Evolutionary conservation across 92 coral and sea anemone species (phyloP).

Genomic region (Desmophyllum pertusum): DNA sequence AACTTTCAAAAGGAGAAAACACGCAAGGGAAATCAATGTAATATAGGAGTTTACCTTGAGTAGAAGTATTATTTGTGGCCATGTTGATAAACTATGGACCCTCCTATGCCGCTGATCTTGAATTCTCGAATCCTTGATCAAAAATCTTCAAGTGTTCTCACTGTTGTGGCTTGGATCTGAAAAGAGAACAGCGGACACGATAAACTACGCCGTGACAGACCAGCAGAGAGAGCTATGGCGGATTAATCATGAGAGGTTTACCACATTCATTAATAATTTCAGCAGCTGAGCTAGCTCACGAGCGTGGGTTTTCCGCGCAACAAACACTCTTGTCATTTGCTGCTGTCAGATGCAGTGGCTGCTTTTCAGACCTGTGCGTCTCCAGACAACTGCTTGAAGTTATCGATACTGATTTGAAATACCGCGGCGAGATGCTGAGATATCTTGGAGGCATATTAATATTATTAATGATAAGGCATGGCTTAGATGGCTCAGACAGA

Average conservation of each 20-base stretch:
- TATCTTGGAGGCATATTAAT: slow-evolving; percentile 6
- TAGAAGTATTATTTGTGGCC: slow-evolving; percentile 24
- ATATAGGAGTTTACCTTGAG: slow-evolving; percentile 5
- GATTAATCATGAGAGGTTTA: slow-evolving; percentile 5
- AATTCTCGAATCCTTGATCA: neutral
- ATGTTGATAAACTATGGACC: slow-evolving; percentile 1
- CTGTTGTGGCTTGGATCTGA: slow-evolving; percentile 7
- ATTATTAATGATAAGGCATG: slow-evolving; percentile 3
- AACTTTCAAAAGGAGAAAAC: no score
- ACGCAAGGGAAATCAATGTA: neutral
- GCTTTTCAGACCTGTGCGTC: neutral
- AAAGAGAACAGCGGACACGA: neutral
- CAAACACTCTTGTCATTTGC: slow-evolving; percentile 18
- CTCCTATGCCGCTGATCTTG: neutral
- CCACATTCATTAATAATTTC: slow-evolving; percentile 32
- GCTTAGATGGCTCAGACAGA: slow-evolving; percentile 22
- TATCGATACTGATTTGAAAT: neutral
- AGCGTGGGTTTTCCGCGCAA: neutral
- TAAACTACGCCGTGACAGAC: neutral
- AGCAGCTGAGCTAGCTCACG: slow-evolving; percentile 24
- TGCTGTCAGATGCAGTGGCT: neutral
- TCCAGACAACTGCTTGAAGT: neutral
- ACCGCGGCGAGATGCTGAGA: neutral
- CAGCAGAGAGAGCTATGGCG: neutral
- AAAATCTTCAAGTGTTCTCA: neutral